Evolutionary conservation across 2,888 invertebrate species (phyloP).

Genomic region (Cephus nigrinus): DNA sequence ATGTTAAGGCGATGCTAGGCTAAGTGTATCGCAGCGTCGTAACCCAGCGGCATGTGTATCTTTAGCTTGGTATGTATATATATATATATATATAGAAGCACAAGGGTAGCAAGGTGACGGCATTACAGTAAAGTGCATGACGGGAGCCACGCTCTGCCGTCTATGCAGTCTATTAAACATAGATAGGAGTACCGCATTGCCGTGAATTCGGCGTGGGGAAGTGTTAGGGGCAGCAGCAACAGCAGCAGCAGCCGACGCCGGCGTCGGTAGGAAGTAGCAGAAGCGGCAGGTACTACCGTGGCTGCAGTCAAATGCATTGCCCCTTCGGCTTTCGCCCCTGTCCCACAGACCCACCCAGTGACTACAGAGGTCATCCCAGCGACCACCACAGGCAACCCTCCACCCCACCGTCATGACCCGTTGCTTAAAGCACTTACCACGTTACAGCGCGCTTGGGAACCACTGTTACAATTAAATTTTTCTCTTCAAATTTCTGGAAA

Average conservation of each 20-base stretch:
- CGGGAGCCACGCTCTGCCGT: slow-evolving; percentile 21
- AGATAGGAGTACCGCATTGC: slow-evolving; percentile 61
- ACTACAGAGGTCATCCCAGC: slow-evolving; percentile 1
- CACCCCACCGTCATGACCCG: neutral
- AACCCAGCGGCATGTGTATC: neutral
- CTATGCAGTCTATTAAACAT: slow-evolving; percentile 60
- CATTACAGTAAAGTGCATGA: neutral
- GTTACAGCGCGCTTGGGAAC: neutral
- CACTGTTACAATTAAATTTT: no score
- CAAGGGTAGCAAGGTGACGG: neutral
- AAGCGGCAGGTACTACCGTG: slow-evolving; percentile 13
- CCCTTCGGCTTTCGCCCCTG: slow-evolving; percentile 5
- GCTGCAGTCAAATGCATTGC: slow-evolving; percentile 18
- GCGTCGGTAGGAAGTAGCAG: slow-evolving; percentile 15
- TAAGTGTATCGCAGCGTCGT: neutral
- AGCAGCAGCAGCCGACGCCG: slow-evolving; percentile 20
- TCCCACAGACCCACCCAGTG: neutral
- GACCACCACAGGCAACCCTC: no score
- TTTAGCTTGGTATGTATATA: neutral
- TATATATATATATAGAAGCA: no score
- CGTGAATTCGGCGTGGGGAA: slow-evolving; percentile 53
- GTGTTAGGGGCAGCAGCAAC: slow-evolving; percentile 24
- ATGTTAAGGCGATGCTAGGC: slow-evolving; percentile 12
- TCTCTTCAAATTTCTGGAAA: no score
- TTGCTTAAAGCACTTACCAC: neutral